Conservation (phyloP, 1,140 invertebrate species). For the Drosophila arawakana region DNA sequence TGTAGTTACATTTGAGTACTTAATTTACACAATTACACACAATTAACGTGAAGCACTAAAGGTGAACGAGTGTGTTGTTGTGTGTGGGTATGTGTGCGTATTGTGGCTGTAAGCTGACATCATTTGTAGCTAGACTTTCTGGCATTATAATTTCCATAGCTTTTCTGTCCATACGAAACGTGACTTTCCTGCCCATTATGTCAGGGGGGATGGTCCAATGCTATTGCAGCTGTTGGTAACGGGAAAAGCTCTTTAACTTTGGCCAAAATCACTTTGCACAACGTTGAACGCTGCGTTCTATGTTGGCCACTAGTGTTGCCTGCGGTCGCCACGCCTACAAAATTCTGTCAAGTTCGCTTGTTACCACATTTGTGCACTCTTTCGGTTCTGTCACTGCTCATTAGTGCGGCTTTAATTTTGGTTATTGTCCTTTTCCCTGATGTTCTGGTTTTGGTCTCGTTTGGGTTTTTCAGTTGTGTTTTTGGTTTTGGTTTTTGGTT, state of each 20-base stretch:
- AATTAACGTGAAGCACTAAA: conserved; percentile 7
- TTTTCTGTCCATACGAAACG: conserved; percentile 38
- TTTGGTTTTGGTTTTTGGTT: conserved; percentile 20
- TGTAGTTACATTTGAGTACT: conserved; percentile 8
- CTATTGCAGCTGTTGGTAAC: conserved; percentile 25
- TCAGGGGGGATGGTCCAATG: conserved; percentile 25
- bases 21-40: conserved; percentile 42
- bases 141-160: conserved; percentile 33
- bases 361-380: conserved; percentile 66
- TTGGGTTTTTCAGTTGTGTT: conserved; percentile 2
- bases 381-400: conserved; percentile 75
- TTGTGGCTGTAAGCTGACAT: conserved; percentile 7
- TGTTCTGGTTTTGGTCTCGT: conserved; percentile 47
- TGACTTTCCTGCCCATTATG: conserved; percentile 68
- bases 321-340: conserved; percentile 30
- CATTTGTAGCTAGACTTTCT: conserved; percentile 28
- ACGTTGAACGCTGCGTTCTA: neutral
- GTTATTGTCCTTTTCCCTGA: conserved; percentile 68
- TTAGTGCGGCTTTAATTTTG: conserved; percentile 80
- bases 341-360: conserved; percentile 15
- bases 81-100: neutral
- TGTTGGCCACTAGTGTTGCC: conserved; percentile 3
- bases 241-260: conserved; percentile 67
- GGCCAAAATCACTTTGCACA: conserved; percentile 70
- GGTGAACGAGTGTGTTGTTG: neutral